phyloP scores from a whole-genome alignment of 1,140 invertebrate species.

The Eubasilissa regina region DNA sequence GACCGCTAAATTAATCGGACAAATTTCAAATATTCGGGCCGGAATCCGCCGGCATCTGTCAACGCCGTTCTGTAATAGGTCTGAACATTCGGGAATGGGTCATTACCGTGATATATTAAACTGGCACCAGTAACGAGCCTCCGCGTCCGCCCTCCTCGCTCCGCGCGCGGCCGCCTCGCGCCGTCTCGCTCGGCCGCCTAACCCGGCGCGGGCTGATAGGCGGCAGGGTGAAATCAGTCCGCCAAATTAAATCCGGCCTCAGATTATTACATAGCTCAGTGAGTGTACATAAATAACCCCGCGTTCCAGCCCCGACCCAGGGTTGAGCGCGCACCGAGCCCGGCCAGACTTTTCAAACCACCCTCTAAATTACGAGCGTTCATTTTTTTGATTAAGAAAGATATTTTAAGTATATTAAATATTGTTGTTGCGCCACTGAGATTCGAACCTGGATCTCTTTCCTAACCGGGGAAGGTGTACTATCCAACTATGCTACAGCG shows the following conservation, averaged over 20 bases:
- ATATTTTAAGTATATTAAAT: too few relatives aligned
- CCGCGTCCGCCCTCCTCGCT: constrained; percentile 11
- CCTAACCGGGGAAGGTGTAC: too few relatives aligned
- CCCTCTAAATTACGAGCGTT: constrained; percentile 5
- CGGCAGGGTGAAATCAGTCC: constrained; percentile 74
- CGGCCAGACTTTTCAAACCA: neutral
- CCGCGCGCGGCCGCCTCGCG: constrained; percentile 53
- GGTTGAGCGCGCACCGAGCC: neutral
- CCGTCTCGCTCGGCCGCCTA: constrained; percentile 41
- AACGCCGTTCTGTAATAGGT: constrained; percentile 37
- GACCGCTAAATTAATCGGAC: constrained; percentile 35
- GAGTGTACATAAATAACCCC: constrained; percentile 77
- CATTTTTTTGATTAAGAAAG: too few relatives aligned
- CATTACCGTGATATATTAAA: constrained; percentile 61
- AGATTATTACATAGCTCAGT: constrained; percentile 80
- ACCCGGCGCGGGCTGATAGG: constrained; percentile 31
- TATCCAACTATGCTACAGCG: too few relatives aligned
- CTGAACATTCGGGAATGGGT: constrained; percentile 54
- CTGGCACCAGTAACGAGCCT: constrained; percentile 42
- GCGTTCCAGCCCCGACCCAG: constrained; percentile 61
- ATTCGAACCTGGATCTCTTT: too few relatives aligned
- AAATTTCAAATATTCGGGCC: constrained; percentile 36
- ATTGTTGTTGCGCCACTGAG: too few relatives aligned
- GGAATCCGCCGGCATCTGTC: constrained; percentile 51
- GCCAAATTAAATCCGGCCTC: constrained; percentile 78